phyloP scores from a whole-genome alignment of 2,113 vertebrate genomes.

The Cricetomys ansorgei region DNA sequence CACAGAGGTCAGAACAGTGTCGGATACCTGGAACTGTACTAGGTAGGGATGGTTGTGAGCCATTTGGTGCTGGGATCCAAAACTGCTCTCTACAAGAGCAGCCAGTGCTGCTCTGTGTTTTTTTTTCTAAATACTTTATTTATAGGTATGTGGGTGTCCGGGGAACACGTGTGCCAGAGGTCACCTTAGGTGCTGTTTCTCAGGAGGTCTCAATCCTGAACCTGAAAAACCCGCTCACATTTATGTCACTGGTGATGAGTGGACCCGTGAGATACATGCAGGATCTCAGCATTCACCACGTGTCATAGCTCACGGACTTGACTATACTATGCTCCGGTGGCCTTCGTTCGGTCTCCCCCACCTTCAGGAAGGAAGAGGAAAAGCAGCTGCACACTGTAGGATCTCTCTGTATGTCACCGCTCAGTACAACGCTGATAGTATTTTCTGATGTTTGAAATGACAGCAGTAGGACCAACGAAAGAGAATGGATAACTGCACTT shows the following conservation, averaged over 20 bases:
- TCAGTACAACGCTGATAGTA: neutral
- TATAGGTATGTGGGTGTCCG: neutral
- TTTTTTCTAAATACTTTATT: neutral
- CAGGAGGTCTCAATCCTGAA: neutral
- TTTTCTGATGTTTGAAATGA: constrained; percentile 29
- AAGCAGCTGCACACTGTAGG: neutral
- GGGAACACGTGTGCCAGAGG: neutral
- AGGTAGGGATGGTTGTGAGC: neutral
- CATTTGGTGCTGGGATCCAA: neutral
- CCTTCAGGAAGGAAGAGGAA: neutral
- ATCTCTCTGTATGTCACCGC: neutral
- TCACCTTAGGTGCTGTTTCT: neutral
- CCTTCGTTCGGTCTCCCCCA: neutral
- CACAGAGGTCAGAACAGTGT: neutral
- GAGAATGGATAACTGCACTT: neutral
- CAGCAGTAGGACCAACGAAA: neutral
- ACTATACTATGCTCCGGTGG: neutral
- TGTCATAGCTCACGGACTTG: neutral
- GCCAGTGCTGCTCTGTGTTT: neutral
- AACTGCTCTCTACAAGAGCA: neutral
- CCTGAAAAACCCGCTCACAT: neutral
- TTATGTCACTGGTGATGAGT: neutral
- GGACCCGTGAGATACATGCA: neutral
- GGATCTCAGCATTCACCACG: neutral
- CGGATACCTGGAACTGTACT: neutral